phyloP scores from a whole-genome alignment of 2,113 vertebrate species.

The Chamaea fasciata region DNA sequence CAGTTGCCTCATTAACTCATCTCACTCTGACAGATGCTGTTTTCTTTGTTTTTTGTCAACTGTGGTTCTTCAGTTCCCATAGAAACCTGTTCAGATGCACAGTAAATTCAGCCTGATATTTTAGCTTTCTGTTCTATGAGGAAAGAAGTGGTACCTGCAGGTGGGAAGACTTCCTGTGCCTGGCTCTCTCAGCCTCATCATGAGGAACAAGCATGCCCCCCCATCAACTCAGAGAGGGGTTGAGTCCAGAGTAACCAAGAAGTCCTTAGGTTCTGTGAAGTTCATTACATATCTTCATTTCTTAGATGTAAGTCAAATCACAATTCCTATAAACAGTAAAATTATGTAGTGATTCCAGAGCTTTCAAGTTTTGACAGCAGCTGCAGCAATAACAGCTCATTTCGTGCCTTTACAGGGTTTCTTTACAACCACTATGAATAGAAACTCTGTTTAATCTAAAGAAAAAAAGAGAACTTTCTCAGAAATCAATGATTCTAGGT shows the following conservation, averaged over 20 bases:
- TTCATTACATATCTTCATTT: background rate
- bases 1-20: constrained; percentile 17
- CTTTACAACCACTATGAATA: background rate
- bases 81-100: constrained; percentile 14
- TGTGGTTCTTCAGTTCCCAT: background rate
- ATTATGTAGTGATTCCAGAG: background rate
- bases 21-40: constrained; percentile 26
- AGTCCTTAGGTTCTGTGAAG: background rate
- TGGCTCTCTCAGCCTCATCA: background rate
- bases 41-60: constrained; percentile 1
- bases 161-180: background rate
- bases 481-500: background rate
- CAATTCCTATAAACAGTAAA: background rate
- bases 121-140: background rate
- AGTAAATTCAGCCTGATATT: background rate
- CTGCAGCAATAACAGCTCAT: background rate
- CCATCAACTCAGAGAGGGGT: background rate
- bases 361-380: background rate
- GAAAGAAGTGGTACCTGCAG: background rate
- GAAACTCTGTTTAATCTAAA: background rate
- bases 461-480: background rate
- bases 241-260: background rate
- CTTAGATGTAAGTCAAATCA: background rate
- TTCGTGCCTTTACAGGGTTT: background rate
- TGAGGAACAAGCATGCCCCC: background rate